Conservation (phyloP, 1,140 invertebrate genomes). For the Drosophila rhopaloa region DNA sequence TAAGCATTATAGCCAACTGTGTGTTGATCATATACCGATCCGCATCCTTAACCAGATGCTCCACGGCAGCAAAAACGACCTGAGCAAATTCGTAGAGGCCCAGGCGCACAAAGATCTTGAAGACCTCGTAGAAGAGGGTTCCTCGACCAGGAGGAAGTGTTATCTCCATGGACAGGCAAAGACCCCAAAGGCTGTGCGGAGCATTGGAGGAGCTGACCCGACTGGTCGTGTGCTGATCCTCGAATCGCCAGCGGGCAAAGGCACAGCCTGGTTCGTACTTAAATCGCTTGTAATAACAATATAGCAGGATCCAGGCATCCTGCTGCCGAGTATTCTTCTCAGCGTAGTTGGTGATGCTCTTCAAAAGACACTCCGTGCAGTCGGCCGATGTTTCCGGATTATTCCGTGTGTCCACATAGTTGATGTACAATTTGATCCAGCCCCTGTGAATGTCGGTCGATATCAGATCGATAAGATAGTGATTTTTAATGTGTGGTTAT, state of each 20-base stretch:
- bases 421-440: conserved; percentile 60
- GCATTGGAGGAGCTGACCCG: background rate
- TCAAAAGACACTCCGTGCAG: conserved; percentile 59
- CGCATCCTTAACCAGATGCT: conserved; percentile 25
- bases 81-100: conserved; percentile 68
- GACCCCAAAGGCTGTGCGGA: conserved; percentile 41
- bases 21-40: conserved; percentile 58
- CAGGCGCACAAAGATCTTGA: conserved; percentile 45
- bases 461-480: background rate
- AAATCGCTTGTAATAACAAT: conserved; percentile 62
- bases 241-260: conserved; percentile 56
- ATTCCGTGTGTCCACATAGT: conserved; percentile 39
- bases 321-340: conserved; percentile 1
- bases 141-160: background rate
- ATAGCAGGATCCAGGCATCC: conserved; percentile 65
- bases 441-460: conserved; percentile 21
- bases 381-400: conserved; percentile 46
- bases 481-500: conserved; percentile 1
- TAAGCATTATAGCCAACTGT: conserved; percentile 45
- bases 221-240: conserved; percentile 2
- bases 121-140: conserved; percentile 40
- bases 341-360: conserved; percentile 32
- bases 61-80: conserved; percentile 48
- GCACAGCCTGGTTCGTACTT: conserved; percentile 52
- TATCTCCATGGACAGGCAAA: conserved; percentile 19